Evolutionary conservation across 2,888 invertebrate genomes (phyloP), one percentile per base, ranked within the genome.

Genomic region (Dione vanillae): DNA sequence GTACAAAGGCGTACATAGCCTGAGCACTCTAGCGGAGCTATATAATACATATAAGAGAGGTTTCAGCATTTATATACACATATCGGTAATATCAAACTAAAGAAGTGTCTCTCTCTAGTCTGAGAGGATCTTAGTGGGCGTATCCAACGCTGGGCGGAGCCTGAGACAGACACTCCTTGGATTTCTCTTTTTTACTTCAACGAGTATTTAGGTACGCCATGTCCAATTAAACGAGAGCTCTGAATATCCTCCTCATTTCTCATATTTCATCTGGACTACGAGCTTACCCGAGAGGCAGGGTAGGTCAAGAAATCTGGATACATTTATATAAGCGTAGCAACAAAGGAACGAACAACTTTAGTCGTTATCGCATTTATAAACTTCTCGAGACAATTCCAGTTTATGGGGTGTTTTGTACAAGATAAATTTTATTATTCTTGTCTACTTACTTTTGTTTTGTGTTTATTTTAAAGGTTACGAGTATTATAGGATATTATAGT

Each of bases 331-430:
- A 90, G 87, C 87, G 82, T 78, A 83, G 90, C 81, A 91, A 90
- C 91, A 90, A 90, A 90, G 90, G 90, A 82, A 79, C 78, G 90
- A 86, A 88, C 90, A 93, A 93, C 91, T 93, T 93, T 78, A 82
- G 91, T 86, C 91, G 92, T 93, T 93, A 93, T 92, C 93, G 89
- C 91, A 87, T 89, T 92, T 92, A 92, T 92, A 92, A 93, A 93
- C 88, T 92, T 91, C 87, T 87, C 86, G 90, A 90, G 91, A 91
- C 91, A 86, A 89, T 91, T 91, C 85, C 86, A 80, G 90, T 92
- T 93, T 92, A 93, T 92, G 85, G 92, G 92, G 93, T 92, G 93
- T 92, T 92, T 92, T 91, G 91, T 86, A 88, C 83, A 85, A 91
- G 91, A 92, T 92, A 91, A 86, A 88, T 90, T 77, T 91, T 90